Conservation (phyloP, 2,888 invertebrate species). For the Tenthredo livida region DNA sequence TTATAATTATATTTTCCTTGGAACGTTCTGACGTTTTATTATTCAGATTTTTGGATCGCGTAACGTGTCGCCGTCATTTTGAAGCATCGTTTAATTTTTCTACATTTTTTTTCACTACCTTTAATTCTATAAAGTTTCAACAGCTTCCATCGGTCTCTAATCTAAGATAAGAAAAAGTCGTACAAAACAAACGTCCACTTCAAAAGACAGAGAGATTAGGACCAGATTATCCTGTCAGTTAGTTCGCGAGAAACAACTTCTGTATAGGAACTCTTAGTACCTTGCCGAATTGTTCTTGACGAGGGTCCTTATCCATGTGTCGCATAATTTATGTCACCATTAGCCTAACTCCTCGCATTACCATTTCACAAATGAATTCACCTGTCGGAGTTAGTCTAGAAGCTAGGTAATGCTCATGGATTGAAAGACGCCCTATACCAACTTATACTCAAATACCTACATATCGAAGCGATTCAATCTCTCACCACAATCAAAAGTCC, state of each 20-base stretch:
- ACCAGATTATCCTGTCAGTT: constrained; percentile 42
- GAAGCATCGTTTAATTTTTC: neutral
- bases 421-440: neutral
- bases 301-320: constrained; percentile 43
- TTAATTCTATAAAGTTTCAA: neutral
- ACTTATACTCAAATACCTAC: neutral
- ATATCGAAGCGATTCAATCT: neutral
- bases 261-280: neutral
- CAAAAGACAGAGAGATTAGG: constrained; percentile 5
- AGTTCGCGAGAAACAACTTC: neutral
- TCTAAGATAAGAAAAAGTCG: neutral
- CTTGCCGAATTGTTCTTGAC: constrained; percentile 5
- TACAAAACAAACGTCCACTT: neutral
- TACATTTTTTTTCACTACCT: neutral
- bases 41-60: constrained; percentile 33
- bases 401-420: neutral
- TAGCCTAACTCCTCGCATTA: constrained; percentile 1
- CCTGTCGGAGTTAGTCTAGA: neutral
- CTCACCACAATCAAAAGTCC: neutral
- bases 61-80: neutral
- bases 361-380: constrained; percentile 39
- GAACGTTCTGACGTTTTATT: constrained; percentile 5
- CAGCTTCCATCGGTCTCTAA: neutral
- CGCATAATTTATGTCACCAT: constrained; percentile 47
- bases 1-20: constrained; percentile 8